Evolutionary conservation across 2,113 vertebrate species (phyloP).

Genomic region (Lates calcarifer): DNA sequence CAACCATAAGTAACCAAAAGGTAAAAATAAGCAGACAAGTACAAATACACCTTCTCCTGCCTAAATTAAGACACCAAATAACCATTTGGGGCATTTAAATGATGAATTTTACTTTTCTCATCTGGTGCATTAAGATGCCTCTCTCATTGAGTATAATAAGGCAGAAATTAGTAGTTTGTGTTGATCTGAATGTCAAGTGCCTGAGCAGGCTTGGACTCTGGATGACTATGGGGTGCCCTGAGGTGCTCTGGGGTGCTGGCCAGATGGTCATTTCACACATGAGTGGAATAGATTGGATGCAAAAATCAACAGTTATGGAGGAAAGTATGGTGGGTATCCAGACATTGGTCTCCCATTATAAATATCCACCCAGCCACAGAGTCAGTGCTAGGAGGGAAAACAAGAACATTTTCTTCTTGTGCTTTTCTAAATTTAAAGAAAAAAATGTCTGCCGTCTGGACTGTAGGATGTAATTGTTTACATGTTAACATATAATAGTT

Average conservation of each 20-base stretch:
- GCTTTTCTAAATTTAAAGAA: constrained; percentile 78
- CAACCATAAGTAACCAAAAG: constrained; percentile 16
- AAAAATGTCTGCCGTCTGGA: constrained; percentile 56
- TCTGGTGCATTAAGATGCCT: background rate
- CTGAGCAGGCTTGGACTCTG: constrained; percentile 1
- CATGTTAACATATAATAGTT: constrained; percentile 52
- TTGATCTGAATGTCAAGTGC: constrained; percentile 13
- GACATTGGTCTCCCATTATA: constrained; percentile 77
- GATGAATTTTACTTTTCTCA: background rate
- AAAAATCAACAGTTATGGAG: constrained; percentile 74
- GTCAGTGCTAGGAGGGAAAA: constrained; percentile 59
- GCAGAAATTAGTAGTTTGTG: background rate
- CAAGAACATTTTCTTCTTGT: constrained; percentile 78
- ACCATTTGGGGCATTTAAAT: background rate
- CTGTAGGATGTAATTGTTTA: constrained; percentile 64
- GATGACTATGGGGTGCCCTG: constrained; percentile 34
- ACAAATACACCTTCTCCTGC: constrained; percentile 17
- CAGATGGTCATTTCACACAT: constrained; percentile 75
- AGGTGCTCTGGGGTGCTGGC: constrained; percentile 37
- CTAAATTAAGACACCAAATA: background rate
- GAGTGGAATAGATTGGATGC: constrained; percentile 60
- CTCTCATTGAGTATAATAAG: background rate
- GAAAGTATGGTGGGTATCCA: constrained; percentile 71
- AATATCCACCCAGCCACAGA: constrained; percentile 76
- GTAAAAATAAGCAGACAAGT: constrained; percentile 57